Conservation (phyloP, 2,888 invertebrate species). For the Yponomeuta plumbellus region DNA sequence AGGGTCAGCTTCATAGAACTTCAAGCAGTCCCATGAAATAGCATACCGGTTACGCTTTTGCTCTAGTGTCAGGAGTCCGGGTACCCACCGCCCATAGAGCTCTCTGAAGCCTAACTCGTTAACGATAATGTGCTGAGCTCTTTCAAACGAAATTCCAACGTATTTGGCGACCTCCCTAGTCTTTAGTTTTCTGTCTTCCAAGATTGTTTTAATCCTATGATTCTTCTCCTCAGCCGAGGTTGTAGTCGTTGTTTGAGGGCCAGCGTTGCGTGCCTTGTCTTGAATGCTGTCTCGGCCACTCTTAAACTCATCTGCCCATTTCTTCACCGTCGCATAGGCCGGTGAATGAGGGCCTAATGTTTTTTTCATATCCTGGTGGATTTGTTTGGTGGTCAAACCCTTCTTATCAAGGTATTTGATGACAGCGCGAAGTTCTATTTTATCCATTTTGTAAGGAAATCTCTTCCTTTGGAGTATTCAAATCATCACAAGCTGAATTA, state of each 20-base stretch:
- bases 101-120: neutral
- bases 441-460: neutral
- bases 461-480: too few species aligned
- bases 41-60: neutral
- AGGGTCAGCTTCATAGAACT: neutral
- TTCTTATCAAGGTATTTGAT: neutral
- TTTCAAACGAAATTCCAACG: neutral
- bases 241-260: neutral
- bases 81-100: neutral
- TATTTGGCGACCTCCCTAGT: neutral
- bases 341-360: neutral
- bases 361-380: neutral
- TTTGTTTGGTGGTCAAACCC: neutral
- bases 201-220: neutral
- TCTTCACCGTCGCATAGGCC: neutral
- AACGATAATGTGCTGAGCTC: neutral
- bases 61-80: neutral
- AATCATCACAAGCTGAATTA: too few species aligned
- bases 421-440: neutral
- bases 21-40: neutral
- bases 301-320: neutral
- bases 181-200: neutral
- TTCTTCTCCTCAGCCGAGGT: neutral
- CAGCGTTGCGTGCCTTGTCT: conserved; percentile 2
- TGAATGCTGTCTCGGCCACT: neutral